phyloP scores from a whole-genome alignment of 2,888 invertebrate species.

The Eurytoma californica region DNA sequence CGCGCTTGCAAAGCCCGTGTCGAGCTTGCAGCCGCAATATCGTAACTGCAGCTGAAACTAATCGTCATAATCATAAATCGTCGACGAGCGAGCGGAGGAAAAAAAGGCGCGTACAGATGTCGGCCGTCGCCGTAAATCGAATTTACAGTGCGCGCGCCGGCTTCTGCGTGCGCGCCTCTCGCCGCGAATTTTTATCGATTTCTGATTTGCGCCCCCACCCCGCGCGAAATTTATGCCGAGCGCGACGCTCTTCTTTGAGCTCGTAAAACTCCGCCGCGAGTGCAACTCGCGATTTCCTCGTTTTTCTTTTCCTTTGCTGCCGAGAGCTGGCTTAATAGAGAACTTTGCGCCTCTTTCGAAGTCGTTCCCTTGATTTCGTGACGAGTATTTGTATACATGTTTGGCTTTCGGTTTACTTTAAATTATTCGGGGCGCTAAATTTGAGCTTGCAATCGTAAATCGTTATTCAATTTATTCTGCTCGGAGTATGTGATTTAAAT shows the following conservation, averaged over 20 bases:
- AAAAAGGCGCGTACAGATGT: slow-evolving; percentile 19
- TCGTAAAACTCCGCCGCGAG: slow-evolving; percentile 29
- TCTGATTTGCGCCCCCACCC: slow-evolving; percentile 25
- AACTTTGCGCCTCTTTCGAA: neutral
- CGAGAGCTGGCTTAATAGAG: neutral
- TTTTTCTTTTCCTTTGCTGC: neutral
- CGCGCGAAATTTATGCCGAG: slow-evolving; percentile 40
- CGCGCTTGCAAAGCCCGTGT: slow-evolving; percentile 5
- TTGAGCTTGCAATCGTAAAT: no score
- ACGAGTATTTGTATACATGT: no score
- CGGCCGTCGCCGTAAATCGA: slow-evolving; percentile 41
- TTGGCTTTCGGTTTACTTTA: no score
- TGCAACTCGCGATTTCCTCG: neutral
- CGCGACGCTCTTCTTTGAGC: slow-evolving; percentile 30
- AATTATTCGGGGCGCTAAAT: no score
- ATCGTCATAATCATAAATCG: slow-evolving; percentile 55
- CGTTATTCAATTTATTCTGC: no score
- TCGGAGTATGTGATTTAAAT: no score
- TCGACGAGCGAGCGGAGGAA: neutral
- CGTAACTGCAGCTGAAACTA: slow-evolving; percentile 42
- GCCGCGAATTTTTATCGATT: slow-evolving; percentile 45
- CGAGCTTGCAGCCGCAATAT: neutral
- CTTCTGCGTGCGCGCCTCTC: neutral
- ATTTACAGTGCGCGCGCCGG: slow-evolving; percentile 23
- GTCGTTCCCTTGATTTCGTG: no score